Percentiles rank a stretch among this genome's conserved stretches.
Conservation (phyloP, 2,888 invertebrate species). For the Dryobotodes eremita region DNA sequence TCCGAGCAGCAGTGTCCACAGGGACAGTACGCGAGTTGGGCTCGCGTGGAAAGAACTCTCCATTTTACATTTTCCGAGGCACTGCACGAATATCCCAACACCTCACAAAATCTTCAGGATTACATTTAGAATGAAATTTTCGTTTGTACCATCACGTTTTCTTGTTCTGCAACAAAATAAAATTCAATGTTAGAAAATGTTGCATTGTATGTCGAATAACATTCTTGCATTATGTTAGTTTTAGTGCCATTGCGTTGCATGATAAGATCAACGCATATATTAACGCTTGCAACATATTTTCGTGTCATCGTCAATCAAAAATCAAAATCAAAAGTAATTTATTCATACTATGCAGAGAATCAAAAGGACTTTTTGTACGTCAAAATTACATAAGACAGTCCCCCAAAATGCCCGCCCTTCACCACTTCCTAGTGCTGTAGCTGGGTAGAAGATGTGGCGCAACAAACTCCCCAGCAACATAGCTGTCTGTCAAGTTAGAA, state of each 20-base stretch:
- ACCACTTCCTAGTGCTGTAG: not conserved
- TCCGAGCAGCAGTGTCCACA: constrained; percentile 84
- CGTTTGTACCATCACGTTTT: constrained; percentile 61
- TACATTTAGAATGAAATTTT: constrained; percentile 74
- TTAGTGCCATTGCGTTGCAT: not conserved
- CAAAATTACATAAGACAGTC: not conserved
- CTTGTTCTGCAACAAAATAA: constrained; percentile 64
- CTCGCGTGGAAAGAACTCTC: constrained; percentile 78
- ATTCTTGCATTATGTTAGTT: not conserved
- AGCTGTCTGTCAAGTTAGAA: not conserved
- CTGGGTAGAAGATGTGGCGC: not conserved
- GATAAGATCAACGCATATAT: no score
- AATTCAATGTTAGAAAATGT: constrained; percentile 36
- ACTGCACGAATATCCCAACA: constrained; percentile 65
- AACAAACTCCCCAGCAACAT: not conserved
- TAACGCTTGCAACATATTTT: not conserved
- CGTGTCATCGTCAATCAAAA: not conserved
- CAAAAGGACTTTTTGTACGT: not conserved
- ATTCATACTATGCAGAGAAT: not conserved
- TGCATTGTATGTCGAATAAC: not conserved
- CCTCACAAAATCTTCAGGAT: constrained; percentile 71
- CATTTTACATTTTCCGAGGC: constrained; percentile 80
- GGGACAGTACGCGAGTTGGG: constrained; percentile 79
- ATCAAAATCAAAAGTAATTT: not conserved
- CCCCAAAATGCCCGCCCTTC: not conserved